Conservation (phyloP, 2,113 vertebrate species). For the Haemorhous mexicanus region DNA sequence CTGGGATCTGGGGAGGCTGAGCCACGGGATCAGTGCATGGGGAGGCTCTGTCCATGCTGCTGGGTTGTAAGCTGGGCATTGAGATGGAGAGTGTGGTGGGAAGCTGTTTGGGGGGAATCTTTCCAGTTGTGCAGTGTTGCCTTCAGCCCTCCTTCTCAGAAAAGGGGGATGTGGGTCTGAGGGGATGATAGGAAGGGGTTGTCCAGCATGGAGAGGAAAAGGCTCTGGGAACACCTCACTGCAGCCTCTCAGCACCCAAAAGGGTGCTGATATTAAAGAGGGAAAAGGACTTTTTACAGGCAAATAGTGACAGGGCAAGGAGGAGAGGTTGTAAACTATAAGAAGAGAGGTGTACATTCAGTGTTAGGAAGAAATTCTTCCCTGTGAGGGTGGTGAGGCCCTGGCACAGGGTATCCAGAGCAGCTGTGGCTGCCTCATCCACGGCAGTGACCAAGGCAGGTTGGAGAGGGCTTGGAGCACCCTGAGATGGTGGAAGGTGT, state of each 20-base stretch:
- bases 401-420: background rate
- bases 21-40: accelerated
- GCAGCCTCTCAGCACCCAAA: background rate
- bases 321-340: background rate
- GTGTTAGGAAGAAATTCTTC: background rate
- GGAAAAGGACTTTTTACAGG: background rate
- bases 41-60: background rate
- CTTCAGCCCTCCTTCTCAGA: background rate
- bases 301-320: background rate
- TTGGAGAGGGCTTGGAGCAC: accelerated
- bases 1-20: background rate
- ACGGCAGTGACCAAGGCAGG: background rate
- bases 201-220: background rate
- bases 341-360: background rate
- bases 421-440: background rate
- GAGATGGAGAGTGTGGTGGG: background rate
- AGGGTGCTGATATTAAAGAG: background rate
- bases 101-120: background rate
- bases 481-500: background rate
- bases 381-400: background rate
- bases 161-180: background rate
- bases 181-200: background rate
- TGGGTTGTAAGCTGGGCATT: background rate
- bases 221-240: no score
- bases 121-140: accelerated